Evolutionary conservation across 2,113 vertebrate genomes (phyloP), one percentile per base, ranked within the genome.

Genomic region (Ardeotis arabs): DNA sequence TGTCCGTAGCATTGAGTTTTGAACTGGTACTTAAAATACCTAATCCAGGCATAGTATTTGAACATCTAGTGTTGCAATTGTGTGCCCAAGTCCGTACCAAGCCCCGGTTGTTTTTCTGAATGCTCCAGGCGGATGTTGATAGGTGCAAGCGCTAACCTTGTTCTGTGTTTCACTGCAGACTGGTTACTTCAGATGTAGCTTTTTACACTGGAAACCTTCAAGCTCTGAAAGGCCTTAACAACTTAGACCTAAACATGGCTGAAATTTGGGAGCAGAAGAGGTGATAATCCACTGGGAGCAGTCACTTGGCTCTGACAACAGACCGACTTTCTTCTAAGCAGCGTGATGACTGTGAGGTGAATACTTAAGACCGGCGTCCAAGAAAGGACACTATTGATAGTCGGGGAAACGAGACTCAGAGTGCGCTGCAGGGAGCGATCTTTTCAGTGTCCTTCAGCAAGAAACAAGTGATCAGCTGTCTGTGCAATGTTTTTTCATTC

Each of bases 241-340:
- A 96, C 56, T 97, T 99, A 85, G 99, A 99, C 97, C 98, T 99
- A 93, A 99, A 99, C 98, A 99, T 99, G 99, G 98, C 98, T 0
- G 99, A 99, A 96, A 99, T 99, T 95, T 99, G 99, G 99, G 99
- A 99, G 98, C 99, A 99, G 98, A 99, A 99, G 98, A 99, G 99
- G 99, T 99, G 99, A 99, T 98, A 85, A 87, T 74, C 80, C 87
- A 67, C 19, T 41, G 90, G 92, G 96, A 94, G 93, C 96, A 89
- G 76, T 55, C 83, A 21, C 72, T 89, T 90, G 95, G 94, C 91
- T 96, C 94, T 91, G 91, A 92, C 89, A 90, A 86, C 70, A 87
- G 77, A 75, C 95, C 67, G 41, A 78, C 82, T 96, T 82, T 79
- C 79, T 96, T 85, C 89, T n/a, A 45, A 93, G 96, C 90, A 90